Evolutionary conservation across 2,113 vertebrate genomes (phyloP).

Genomic region (Tyrannus savana): DNA sequence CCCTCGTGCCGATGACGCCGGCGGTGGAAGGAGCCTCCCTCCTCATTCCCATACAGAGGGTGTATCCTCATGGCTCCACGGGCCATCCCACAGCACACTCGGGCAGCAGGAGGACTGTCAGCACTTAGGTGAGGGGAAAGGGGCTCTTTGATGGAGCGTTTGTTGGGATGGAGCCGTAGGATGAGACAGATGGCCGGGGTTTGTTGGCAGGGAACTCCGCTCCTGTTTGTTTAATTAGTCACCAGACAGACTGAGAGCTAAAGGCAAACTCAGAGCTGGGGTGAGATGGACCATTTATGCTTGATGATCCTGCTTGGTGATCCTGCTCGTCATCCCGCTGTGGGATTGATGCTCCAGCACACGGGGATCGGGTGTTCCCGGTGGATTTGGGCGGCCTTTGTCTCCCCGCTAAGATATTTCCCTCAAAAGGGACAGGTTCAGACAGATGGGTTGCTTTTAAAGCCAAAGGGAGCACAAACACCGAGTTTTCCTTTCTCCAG

Average conservation of each 20-base stretch:
- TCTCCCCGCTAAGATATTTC: accelerated
- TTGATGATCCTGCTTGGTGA: not conserved
- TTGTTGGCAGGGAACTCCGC: constrained; percentile 22
- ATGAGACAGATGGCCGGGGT: constrained; percentile 29
- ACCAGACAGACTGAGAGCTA: not conserved
- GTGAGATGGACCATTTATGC: not conserved
- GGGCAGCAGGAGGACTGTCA: not conserved
- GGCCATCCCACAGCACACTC: not conserved
- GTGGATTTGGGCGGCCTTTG: not conserved
- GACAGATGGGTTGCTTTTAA: accelerated
- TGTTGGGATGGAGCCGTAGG: not conserved
- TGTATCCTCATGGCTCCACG: accelerated
- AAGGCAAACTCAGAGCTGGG: not conserved
- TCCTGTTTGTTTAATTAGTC: constrained; percentile 55
- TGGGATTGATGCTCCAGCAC: not conserved
- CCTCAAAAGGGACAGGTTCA: not conserved
- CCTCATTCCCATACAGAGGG: not conserved
- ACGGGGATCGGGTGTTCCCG: accelerated
- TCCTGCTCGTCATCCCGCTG: not conserved
- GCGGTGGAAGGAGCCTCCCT: not conserved
- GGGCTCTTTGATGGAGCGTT: not conserved
- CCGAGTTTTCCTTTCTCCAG: not conserved
- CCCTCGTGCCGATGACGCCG: not conserved
- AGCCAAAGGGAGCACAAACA: not conserved
- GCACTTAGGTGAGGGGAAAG: not conserved